Conservation (phyloP, 2,113 vertebrate genomes). For the Geococcyx californianus region DNA sequence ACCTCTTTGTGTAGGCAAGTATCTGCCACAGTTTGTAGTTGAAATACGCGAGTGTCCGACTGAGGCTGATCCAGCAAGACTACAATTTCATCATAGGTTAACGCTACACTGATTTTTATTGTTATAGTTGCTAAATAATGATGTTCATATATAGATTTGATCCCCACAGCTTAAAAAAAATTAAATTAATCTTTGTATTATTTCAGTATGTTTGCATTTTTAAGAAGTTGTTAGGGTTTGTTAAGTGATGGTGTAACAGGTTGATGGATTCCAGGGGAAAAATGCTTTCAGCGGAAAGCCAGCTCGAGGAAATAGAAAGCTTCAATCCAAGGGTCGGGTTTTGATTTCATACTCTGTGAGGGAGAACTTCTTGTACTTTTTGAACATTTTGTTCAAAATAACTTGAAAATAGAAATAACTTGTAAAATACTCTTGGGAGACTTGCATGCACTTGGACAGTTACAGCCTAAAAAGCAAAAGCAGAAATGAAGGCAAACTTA, state of each 20-base stretch:
- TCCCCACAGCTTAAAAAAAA: neutral
- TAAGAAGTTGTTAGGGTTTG: neutral
- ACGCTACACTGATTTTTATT: neutral
- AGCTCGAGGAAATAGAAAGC: neutral
- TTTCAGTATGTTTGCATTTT: neutral
- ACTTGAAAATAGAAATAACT: neutral
- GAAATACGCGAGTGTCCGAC: neutral
- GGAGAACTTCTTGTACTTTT: neutral
- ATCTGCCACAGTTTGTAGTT: neutral
- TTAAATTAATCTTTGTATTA: neutral
- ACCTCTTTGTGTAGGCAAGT: neutral
- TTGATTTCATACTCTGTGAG: neutral
- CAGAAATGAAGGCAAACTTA: neutral
- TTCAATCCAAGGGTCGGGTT: neutral
- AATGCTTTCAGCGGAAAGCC: conserved; percentile 11
- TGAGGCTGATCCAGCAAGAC: neutral
- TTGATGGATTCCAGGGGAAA: conserved; percentile 33
- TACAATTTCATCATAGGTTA: neutral
- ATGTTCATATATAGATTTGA: neutral
- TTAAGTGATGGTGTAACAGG: neutral
- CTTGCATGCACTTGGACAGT: conserved; percentile 42
- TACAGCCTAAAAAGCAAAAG: conserved; percentile 8
- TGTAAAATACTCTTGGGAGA: neutral
- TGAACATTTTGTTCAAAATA: neutral
- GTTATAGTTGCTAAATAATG: neutral